These are phyloP conservation scores for Plusia festucae DNA, from an alignment of 2,888 invertebrate genomes.

Conservation along the genomic window DNA sequence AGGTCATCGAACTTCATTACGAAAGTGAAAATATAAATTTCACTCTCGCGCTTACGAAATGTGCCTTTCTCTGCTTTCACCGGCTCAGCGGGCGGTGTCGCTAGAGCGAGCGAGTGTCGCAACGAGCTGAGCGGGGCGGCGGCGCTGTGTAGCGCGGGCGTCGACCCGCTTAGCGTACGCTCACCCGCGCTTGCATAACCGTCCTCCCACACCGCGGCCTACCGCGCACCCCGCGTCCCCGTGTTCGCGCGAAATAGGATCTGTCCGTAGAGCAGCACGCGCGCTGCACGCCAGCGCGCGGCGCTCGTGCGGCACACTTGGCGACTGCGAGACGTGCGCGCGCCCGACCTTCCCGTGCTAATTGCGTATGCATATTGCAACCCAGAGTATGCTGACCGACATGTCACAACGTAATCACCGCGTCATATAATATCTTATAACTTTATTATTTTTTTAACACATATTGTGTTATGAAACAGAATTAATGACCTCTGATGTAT, in stretches of 20 bases:
- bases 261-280: constrained; percentile 71
- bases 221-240: constrained; percentile 57
- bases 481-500: constrained; percentile 22
- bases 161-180: constrained; percentile 92
- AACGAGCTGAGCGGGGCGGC: constrained; percentile 75
- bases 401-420: constrained; percentile 54
- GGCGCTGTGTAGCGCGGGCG: constrained; percentile 85
- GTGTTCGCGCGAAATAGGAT: constrained; percentile 79
- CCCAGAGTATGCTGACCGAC: constrained; percentile 53
- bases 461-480: not conserved
- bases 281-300: constrained; percentile 59
- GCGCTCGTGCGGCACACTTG: constrained; percentile 70
- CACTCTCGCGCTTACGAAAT: constrained; percentile 89
- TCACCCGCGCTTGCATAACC: constrained; percentile 90
- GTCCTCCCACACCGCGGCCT: constrained; percentile 76
- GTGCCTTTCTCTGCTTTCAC: constrained; percentile 89
- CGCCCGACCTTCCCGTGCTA: constrained; percentile 80
- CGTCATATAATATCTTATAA: constrained; percentile 47
- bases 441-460: constrained; percentile 35
- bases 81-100: constrained; percentile 59
- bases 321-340: constrained; percentile 65
- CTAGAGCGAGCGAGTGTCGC: constrained; percentile 76
- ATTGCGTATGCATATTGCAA: constrained; percentile 77
- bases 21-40: constrained; percentile 89
- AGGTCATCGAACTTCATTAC: constrained; percentile 80